Conservation (phyloP, 2,113 vertebrate species). For the Panthera tigris region DNA sequence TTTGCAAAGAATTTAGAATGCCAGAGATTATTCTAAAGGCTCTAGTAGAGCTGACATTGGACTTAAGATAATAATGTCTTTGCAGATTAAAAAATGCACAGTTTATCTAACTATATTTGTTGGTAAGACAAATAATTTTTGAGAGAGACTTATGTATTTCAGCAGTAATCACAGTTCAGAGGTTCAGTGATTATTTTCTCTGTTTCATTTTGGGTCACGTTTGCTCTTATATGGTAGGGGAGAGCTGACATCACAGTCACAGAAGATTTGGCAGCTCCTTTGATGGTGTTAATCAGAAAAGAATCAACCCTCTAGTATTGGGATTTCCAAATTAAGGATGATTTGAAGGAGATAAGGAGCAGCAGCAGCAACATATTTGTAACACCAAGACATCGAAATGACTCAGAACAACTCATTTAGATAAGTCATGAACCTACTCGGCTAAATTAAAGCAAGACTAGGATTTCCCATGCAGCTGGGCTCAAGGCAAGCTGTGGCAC, state of each 20-base stretch:
- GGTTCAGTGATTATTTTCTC: neutral
- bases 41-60: neutral
- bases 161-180: neutral
- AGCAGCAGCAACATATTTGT: neutral
- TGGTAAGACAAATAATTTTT: neutral
- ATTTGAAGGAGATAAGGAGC: neutral
- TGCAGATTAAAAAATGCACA: neutral
- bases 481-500: neutral
- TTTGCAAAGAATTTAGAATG: slow-evolving; percentile 4
- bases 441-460: slow-evolving; percentile 12
- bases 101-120: neutral
- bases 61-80: neutral
- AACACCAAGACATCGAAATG: neutral
- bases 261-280: neutral
- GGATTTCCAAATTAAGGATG: slow-evolving; percentile 26
- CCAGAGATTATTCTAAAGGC: neutral
- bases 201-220: neutral
- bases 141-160: neutral
- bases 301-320: neutral
- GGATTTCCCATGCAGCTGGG: neutral
- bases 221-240: neutral
- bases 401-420: neutral
- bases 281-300: slow-evolving; percentile 15
- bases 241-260: neutral
- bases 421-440: neutral